Base-by-base conservation (phyloP, 2,888 invertebrate genomes). In the Tenthredo livida region DNA sequence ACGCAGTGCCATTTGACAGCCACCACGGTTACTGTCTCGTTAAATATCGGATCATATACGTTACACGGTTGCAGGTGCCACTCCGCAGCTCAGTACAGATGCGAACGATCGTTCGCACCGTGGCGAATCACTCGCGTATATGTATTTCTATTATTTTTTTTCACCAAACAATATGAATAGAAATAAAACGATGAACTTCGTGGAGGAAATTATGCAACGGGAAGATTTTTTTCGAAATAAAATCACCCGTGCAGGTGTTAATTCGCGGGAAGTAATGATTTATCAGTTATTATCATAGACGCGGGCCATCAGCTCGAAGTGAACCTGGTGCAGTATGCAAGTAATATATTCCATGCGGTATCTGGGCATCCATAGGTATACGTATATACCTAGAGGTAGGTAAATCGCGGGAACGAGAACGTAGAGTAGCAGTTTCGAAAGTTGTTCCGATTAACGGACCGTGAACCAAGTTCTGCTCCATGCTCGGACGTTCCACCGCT, bases 391-490 rank as follows among this genome's bases (percentile, higher is more conserved):
- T 21, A 75, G 40, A 17, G 50, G 77, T 54, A 43, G 29, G 54
- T 77, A 77, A 77, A 77, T 77, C 77, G 50, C 77, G 17, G 40
- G 43, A 70, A 70, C 70, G 73, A 73, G 73, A 43, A 43, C 29
- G 43, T 40, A 43, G 73, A 73, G 73, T 73, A 40, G 54, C 50
- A 80, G 80, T 80, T 80, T 80, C 37, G 40, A 58, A 80, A 80
- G 80, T 80, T 61, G 58, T 61, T 61, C 33, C 80, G 61, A 80
- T 61, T 61, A 80, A 61, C 80, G 80, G n/a, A 80, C 58, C 80
- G 61, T 80, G 80, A 80, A 80, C 15, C 80, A 29, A 77, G 77
- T 77, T 77, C 77, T 47, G 21, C 73, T 73, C 43, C 73, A 43
- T 47, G 73, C 37, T 54, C 33, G 67, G 67, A 67, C 67, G 67